Evolutionary conservation across 1,140 invertebrate species (phyloP), one percentile per base, ranked within the genome.

Genomic region (Sweltsa coloradensis): DNA sequence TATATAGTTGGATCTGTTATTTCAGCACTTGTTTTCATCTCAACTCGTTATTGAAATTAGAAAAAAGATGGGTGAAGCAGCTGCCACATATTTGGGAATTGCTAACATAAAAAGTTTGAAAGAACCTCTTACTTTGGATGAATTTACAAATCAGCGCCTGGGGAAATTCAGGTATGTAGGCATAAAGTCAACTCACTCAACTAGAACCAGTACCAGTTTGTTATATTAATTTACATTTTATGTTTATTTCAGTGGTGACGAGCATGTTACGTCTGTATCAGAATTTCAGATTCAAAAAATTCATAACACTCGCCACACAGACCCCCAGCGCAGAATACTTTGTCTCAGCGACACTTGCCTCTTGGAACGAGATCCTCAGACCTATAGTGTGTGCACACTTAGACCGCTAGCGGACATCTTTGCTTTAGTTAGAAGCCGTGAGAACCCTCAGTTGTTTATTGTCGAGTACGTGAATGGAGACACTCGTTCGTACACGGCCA

Each of bases 311-410:
- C 72, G 89, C 37, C 84, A 92, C 64, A 72, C 74, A 52, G 85
- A 89, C 55, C 78, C 81, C 3, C 81, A 90, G 24, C 72, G 86
- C 52, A 73, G 94, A 50, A 88, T 88, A 2, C 71, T 99, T n/a
- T 97, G 94, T 62, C 70, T 99, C 0, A 93, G 91, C 0, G 95
- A 98, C 65, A 85, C 84, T 0, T 99, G 94, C 69, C 69, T 99
- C 16, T 65, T 99, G 24, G 96, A 99, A 72, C 73, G 96, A 57
- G 96, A 99, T 72, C 90, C 90, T 19, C 87, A 89, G 58, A 95
- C 92, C 1, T 99, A 99, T 64, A 87, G 81, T 56, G 83, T 94
- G 50, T 84, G 79, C 53, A 93, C 93, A 18, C 69, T 94, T 26
- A 81, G 89, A 56, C 92, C 93, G 1, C 66, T 98, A 6, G 77